Base-by-base conservation (phyloP, 1,140 invertebrate genomes). In the Anastatus disparis region DNA sequence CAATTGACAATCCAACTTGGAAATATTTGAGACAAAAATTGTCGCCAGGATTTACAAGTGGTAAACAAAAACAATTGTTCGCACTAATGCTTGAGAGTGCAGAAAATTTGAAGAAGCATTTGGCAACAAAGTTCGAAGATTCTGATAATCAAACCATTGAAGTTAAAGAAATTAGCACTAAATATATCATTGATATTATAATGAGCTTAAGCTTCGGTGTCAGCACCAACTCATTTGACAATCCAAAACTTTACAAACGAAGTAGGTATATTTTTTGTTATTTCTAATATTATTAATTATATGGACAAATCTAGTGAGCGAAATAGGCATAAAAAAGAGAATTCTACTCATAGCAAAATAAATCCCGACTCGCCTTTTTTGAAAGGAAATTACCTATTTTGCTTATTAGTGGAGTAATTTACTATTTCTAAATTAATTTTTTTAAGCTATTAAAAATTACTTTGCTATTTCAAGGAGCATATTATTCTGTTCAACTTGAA, bases 181-280 rank as follows among this genome's bases (percentile, higher is more conserved):
- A 40, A 17, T 67, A 35, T 22, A 58, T 40, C 0, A 58, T 40
- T 12, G 64, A 67, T 12, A 77, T 87, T 0, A 89, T 90, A 50
- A 84, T 87, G 0, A 85, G 84, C 0, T 76, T 85, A 24, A 87
- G 85, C 3, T 89, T 87, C 74, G 89, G 88, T 0, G 74, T 88
- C 10, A 75, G 82, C 0, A 77, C 83, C 0, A 83, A 89, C 31
- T 85, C 82, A 3, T 80, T 88, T 24, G 70, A 82, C 6, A 73
- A 84, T 66, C 72, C 78, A 0, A 65, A 81, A 22, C 87, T 83
- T 63, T 81, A 71, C 24, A 67, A 13, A 24, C 71, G 77, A 22
- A 78, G 85, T 70, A 72, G 76, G 24, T 71, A 26, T 3, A 24
- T 26, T 26, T 10, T 10, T 26, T 12, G 6, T 52, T 26, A 2